Base-by-base conservation (phyloP, 2,888 invertebrate genomes). In the Nezara viridula region DNA sequence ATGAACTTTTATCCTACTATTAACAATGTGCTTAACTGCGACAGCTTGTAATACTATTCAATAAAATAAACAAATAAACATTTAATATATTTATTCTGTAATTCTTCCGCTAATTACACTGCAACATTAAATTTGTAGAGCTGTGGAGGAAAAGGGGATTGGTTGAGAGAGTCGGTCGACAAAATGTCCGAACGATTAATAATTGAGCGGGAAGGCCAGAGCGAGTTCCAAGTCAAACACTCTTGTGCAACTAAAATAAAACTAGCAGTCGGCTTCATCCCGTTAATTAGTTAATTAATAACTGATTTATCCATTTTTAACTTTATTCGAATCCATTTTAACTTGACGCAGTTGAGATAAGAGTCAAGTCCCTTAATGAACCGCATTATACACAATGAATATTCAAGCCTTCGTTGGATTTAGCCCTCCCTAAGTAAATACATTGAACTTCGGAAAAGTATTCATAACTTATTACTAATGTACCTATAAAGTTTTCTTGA, bases 231-330 rank as follows among this genome's bases (percentile, higher is more conserved):
- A 81, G 24, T 81, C 44, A 81, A 81, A 81, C 81, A 81, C 44
- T 44, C 81, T 66, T 32, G 24, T n/a, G 44, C 81, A 81, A 81
- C 40, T 81, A 81, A 81, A 81, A 81, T 81, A 81, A 81, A 81
- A 81, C 81, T 81, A 44, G n/a, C 7, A 44, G 44, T 44, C 24
- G 44, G 40, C 81, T 81, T 81, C 81, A 81, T 44, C 81, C 81
- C 40, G n/a, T 44, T 81, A 81, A 81, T 40, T 81, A 81, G 44
- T 81, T 81, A 81, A 81, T 81, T 81, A 81, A 81, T 81, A 81
- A 81, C 81, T 81, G 44, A 81, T 81, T 40, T 44, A 81, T 81
- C 81, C 81, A 40, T 81, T 81, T 81, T 81, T 81, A 81, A 81
- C 81, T 81, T 81, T 44, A 66, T 66, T 32, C 32, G 32, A 66